Evolutionary conservation across 2,797 vertebrate genomes (phyloP).

Genomic region (Sebastes trivittatus): DNA sequence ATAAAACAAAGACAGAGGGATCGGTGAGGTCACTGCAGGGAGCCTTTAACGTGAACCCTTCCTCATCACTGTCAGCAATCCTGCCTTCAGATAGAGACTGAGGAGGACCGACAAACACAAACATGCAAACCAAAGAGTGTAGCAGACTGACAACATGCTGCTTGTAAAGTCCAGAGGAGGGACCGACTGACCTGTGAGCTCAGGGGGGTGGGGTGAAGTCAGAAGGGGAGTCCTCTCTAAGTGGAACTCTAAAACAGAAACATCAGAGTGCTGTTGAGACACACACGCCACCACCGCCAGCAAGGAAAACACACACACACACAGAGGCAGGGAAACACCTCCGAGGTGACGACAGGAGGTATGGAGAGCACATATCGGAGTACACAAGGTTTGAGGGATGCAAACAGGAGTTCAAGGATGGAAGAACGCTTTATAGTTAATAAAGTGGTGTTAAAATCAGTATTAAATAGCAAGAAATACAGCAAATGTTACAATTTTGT

Average conservation of each 20-base stretch:
- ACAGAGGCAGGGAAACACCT: slow-evolving; percentile 34
- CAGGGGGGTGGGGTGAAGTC: slow-evolving; percentile 99
- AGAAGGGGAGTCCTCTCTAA: slow-evolving; percentile 99
- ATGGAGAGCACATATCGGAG: slow-evolving; percentile 8
- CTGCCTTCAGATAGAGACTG: slow-evolving; percentile 39
- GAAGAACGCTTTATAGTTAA: slow-evolving; percentile 14
- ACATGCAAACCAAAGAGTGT: slow-evolving; percentile 64
- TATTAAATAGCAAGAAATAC: slow-evolving; percentile 18
- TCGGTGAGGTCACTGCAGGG: slow-evolving; percentile 1
- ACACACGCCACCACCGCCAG: slow-evolving; percentile 47
- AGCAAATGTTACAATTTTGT: slow-evolving; percentile 23
- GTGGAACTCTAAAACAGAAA: slow-evolving; percentile 99
- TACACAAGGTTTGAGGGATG: slow-evolving; percentile 31
- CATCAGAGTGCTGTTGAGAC: slow-evolving; percentile 91
- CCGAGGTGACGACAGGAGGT: slow-evolving; percentile 24
- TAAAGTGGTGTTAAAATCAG: slow-evolving; percentile 19
- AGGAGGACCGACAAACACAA: slow-evolving; percentile 67
- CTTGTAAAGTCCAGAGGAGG: slow-evolving; percentile 88
- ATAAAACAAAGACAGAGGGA: neutral
- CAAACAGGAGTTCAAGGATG: slow-evolving; percentile 32
- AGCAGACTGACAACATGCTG: slow-evolving; percentile 73
- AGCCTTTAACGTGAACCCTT: slow-evolving; percentile 9
- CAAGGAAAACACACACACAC: slow-evolving; percentile 37
- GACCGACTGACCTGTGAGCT: slow-evolving; percentile 99
- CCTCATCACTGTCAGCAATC: slow-evolving; percentile 43